Percentiles rank a stretch among this genome's conserved stretches.
phyloP scores from a whole-genome alignment of 2,113 vertebrate genomes.

The Pelodiscus sinensis region DNA sequence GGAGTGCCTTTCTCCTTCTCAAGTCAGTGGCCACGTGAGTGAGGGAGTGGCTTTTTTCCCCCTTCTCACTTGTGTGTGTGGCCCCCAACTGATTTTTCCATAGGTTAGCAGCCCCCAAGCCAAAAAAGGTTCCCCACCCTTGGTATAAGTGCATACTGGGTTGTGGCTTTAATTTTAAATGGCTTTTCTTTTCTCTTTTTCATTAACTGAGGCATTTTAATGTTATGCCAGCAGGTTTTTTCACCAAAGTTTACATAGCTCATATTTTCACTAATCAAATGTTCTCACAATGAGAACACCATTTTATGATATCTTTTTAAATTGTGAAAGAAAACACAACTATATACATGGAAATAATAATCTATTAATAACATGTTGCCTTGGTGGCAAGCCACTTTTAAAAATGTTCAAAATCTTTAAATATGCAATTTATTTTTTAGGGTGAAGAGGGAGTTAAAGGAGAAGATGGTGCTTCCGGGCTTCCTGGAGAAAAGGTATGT shows the following conservation, averaged over 20 bases:
- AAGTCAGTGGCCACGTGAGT: no score
- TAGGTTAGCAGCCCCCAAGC: no score
- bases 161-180: not conserved
- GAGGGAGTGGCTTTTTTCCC: no score
- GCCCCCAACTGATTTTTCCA: no score
- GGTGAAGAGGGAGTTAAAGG: constrained; percentile 78
- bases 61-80: no score
- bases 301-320: not conserved
- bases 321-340: not conserved
- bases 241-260: not conserved
- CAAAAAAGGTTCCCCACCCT: no score
- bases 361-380: not conserved
- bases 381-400: not conserved
- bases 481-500: constrained; percentile 81
- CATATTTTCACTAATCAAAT: not conserved
- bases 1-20: no score
- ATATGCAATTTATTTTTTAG: constrained; percentile 58
- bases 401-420: constrained; percentile 20
- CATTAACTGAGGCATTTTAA: not conserved
- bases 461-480: constrained; percentile 73
- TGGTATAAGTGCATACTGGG: not conserved
- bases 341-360: not conserved
- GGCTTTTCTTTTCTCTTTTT: not conserved
- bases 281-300: not conserved
- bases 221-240: not conserved